Evolutionary conservation across 2,888 invertebrate genomes (phyloP).

Genomic region (Invenusta paracnida): DNA sequence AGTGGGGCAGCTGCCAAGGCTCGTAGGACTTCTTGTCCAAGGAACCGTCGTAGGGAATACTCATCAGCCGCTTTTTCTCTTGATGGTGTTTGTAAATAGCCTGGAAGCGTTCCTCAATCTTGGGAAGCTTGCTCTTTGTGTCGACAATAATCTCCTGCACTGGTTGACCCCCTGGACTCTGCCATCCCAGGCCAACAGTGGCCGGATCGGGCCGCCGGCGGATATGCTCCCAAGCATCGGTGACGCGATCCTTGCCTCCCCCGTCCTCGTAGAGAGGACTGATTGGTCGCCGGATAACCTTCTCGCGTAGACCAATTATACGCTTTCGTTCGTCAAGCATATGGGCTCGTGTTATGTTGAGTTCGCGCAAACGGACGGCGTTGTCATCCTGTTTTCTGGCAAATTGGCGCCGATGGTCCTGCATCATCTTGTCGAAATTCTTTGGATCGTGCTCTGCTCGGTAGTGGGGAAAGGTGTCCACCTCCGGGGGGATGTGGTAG

Average conservation of each 20-base stretch:
- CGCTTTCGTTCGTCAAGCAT: constrained; percentile 3
- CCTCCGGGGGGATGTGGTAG: background rate
- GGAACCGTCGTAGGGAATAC: constrained; percentile 51
- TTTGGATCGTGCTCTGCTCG: background rate
- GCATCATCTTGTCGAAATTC: background rate
- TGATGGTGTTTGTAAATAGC: background rate
- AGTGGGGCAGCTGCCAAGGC: constrained; percentile 49
- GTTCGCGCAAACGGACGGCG: background rate
- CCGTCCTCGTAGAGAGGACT: background rate
- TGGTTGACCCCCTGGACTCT: background rate
- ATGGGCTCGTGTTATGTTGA: background rate
- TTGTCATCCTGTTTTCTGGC: background rate
- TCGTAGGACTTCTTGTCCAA: constrained; percentile 52
- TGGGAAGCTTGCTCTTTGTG: background rate
- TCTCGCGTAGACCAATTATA: background rate
- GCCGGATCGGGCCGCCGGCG: background rate
- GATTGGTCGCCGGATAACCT: background rate
- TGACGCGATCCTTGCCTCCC: background rate
- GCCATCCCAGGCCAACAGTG: background rate
- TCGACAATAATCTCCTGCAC: constrained; percentile 7
- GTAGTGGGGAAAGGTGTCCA: background rate
- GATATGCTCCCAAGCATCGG: constrained; percentile 3
- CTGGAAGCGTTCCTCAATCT: background rate
- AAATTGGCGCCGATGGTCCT: background rate
- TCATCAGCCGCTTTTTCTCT: background rate